These are phyloP conservation scores for Taxidea taxus DNA, from an alignment of 2,113 vertebrate genomes.

Conservation along the genomic window DNA sequence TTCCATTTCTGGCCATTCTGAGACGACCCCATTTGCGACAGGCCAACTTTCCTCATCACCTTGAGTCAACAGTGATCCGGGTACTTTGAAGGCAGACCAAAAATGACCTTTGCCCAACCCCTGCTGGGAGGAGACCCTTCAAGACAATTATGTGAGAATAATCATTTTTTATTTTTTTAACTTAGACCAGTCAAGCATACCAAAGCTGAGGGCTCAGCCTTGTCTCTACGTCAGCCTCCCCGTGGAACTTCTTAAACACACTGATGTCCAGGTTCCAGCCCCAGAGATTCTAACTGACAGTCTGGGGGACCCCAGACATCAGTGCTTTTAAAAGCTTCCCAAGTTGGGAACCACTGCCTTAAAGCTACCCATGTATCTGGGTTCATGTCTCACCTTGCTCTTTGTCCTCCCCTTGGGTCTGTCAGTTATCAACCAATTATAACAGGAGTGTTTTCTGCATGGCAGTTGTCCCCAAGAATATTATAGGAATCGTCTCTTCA, in stretches of 20 bases:
- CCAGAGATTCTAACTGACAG: not conserved
- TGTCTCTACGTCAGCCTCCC: not conserved
- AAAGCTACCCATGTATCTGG: not conserved
- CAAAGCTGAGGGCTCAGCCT: not conserved
- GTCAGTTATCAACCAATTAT: not conserved
- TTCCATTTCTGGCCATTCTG: not conserved
- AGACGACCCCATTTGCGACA: not conserved
- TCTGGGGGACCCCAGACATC: not conserved
- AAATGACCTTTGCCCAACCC: not conserved
- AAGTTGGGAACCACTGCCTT: not conserved
- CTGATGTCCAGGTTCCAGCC: not conserved
- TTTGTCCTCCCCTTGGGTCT: not conserved
- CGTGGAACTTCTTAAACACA: not conserved
- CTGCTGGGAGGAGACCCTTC: not conserved
- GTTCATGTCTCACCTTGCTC: not conserved
- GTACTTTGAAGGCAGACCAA: conserved; percentile 13
- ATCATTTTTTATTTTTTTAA: not conserved
- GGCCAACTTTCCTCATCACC: not conserved
- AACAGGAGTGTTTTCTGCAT: not conserved
- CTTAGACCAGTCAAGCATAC: not conserved
- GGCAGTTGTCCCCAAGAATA: too few relatives aligned
- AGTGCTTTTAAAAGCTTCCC: not conserved
- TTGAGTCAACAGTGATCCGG: conserved; percentile 39
- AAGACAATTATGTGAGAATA: not conserved
- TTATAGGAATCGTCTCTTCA: not conserved